Evolutionary conservation across 2,113 vertebrate genomes (phyloP), one percentile per base, ranked within the genome.

Genomic region (Myotis yumanensis): DNA sequence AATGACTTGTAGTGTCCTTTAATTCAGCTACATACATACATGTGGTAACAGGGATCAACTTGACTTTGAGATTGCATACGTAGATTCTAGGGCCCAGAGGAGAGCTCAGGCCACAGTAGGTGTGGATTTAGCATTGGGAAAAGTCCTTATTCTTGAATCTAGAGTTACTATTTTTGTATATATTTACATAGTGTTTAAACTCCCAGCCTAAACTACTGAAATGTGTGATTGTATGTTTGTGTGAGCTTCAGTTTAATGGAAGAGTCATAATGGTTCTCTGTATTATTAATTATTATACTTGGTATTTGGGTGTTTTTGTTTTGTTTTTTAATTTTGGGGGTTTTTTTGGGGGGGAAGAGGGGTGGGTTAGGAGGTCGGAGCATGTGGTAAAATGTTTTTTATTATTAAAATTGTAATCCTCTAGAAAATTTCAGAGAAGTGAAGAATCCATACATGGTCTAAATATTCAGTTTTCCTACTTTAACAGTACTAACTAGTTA

Each of bases 131-230:
- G 97, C 93, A 37, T 96, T 89, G 96, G 97, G 96, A 91, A 96
- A 92, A 93, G 93, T 96, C 95, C 97, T 97, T 95, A 92, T 97
- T 98, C 97, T 97, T 98, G 96, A 96, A 97, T 97, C 96, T 97
- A 97, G 97, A 97, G 97, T 97, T 96, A 97, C 97, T 97, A 97
- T 97, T 97, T 97, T 97, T 97, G 97, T 97, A 97, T 95, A 97
- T 97, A 97, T 97, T 97, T 97, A 96, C 97, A 97, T 97, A 96
- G 97, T 96, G 96, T 97, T 97, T 98, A 97, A 98, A 98, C 96
- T 97, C 97, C 97, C 98, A 98, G 97, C 98, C 97, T 98, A 98
- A 98, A 98, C 98, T 98, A 98, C 98, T 98, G 98, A 98, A 97
- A 98, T 97, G 96, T 97, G 98, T 98, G 97, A 97, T 96, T 98